phyloP scores from a whole-genome alignment of 2,113 vertebrate genomes.

The Platysternon megacephalum region DNA sequence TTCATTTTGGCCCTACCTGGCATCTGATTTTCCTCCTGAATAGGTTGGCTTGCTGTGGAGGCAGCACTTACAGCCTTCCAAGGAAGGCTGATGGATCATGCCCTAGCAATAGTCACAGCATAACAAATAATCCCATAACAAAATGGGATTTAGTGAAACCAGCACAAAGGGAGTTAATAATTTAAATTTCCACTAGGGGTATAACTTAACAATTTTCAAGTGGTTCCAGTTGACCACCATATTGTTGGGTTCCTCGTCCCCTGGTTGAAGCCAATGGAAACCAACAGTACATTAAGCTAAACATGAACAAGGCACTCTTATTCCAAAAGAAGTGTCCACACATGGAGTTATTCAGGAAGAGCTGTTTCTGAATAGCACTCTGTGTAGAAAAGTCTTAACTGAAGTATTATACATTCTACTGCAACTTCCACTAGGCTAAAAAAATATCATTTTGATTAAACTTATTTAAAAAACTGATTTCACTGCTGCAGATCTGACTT shows the following conservation, averaged over 20 bases:
- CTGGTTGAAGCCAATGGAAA: neutral
- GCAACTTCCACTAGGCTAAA: neutral
- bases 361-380: neutral
- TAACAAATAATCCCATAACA: neutral
- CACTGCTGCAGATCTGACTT: constrained; percentile 1
- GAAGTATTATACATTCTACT: constrained; percentile 6
- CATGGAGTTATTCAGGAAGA: neutral
- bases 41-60: neutral
- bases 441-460: neutral
- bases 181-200: too few relatives aligned
- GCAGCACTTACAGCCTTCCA: neutral
- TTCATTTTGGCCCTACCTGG: neutral
- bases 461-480: constrained; percentile 5
- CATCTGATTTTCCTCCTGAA: neutral
- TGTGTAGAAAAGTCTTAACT: constrained; percentile 7
- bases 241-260: neutral
- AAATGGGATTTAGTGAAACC: neutral
- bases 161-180: neutral
- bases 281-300: neutral
- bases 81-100: neutral
- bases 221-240: neutral
- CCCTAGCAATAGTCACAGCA: neutral
- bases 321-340: neutral
- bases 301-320: neutral
- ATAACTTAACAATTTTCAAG: neutral